Percentiles rank a stretch among this genome's conserved stretches.
These are phyloP conservation scores for Zaprionus taronus DNA, from an alignment of 1,140 invertebrate species.

Conservation along the genomic window DNA sequence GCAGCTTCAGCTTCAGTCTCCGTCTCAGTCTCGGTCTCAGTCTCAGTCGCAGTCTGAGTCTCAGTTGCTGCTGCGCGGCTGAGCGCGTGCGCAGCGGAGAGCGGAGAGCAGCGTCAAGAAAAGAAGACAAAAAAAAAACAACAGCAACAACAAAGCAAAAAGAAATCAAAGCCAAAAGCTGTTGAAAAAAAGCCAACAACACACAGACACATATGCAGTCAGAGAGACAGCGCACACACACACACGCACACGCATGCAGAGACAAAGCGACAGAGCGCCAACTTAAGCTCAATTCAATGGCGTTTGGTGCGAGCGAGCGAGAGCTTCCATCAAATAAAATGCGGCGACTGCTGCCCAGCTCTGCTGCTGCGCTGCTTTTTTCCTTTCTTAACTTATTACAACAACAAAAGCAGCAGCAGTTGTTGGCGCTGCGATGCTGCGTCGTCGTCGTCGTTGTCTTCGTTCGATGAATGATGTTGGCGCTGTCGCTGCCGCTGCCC, in stretches of 20 bases:
- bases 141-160: conserved; percentile 54
- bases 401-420: conserved; percentile 48
- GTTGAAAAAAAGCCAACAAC: conserved; percentile 51
- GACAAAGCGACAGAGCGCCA: conserved; percentile 44
- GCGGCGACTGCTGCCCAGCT: conserved; percentile 37
- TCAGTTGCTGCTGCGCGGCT: conserved; percentile 42
- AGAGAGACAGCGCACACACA: conserved; percentile 19
- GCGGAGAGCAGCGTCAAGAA: conserved; percentile 35
- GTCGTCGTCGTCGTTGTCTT: conserved; percentile 48
- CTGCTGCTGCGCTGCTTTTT: conserved; percentile 29
- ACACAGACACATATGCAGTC: conserved; percentile 20
- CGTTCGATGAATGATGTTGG: conserved; percentile 73
- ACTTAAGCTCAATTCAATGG: conserved; percentile 75
- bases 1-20: conserved; percentile 11
- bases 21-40: neutral
- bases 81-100: conserved; percentile 58
- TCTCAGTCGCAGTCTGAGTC: conserved; percentile 12
- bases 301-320: conserved; percentile 74
- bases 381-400: conserved; percentile 66
- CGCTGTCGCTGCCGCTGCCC: conserved; percentile 48
- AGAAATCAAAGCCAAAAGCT: conserved; percentile 80
- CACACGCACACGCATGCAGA: conserved; percentile 28
- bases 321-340: conserved; percentile 61
- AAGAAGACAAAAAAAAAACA: conserved; percentile 44
- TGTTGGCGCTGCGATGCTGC: conserved; percentile 57